Evolutionary conservation across 2,113 vertebrate species (phyloP).

Genomic region (Tamias sibiricus): DNA sequence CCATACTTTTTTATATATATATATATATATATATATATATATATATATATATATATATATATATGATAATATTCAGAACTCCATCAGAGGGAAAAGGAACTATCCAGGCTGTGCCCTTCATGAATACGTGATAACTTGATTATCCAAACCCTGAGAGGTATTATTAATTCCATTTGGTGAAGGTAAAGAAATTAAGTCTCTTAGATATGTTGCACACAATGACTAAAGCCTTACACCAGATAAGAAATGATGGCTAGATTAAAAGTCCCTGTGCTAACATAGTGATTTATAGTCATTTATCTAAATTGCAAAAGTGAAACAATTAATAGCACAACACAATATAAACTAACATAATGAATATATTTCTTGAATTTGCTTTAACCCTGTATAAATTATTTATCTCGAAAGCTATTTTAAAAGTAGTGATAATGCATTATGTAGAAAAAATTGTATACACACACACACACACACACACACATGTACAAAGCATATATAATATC

Average conservation of each 20-base stretch:
- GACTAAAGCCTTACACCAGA: background rate
- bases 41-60: no score
- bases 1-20: background rate
- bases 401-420: background rate
- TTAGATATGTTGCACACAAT: background rate
- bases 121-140: background rate
- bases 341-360: background rate
- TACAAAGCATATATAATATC: no score
- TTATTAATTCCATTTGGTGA: background rate
- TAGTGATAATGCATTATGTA: background rate
- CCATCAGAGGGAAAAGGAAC: background rate
- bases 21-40: no score
- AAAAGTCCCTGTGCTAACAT: background rate
- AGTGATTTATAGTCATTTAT: background rate
- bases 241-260: background rate
- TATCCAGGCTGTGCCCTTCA: background rate
- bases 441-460: no score
- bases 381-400: background rate
- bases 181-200: background rate
- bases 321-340: background rate
- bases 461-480: background rate
- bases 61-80: accelerated
- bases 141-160: background rate
- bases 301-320: background rate
- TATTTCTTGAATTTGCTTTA: background rate